Evolutionary conservation across 2,888 invertebrate genomes (phyloP).

Genomic region (Prenolepis imparis): DNA sequence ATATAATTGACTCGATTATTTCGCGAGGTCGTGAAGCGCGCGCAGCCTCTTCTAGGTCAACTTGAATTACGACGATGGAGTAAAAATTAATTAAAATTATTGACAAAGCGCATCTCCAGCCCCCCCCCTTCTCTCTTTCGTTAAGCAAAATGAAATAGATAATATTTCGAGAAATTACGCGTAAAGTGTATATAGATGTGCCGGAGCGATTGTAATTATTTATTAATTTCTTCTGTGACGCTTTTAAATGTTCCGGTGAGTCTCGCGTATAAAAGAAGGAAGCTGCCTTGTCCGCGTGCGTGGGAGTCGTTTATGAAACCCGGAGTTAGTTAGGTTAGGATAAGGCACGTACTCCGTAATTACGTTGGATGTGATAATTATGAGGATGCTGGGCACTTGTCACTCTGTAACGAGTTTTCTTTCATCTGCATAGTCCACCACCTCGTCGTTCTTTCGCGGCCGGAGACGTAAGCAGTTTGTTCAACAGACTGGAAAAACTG

Average conservation of each 20-base stretch:
- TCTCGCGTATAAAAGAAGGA: conserved; percentile 64
- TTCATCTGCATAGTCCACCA: conserved; percentile 74
- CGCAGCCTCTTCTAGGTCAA: not conserved
- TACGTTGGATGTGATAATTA: conserved; percentile 78
- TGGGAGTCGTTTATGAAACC: conserved; percentile 69
- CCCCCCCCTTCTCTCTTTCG: conserved; percentile 23
- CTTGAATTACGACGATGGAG: conserved; percentile 5
- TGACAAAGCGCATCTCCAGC: conserved; percentile 20
- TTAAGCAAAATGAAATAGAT: conserved; percentile 7
- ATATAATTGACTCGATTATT: conserved; percentile 55
- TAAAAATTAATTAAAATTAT: conserved; percentile 12
- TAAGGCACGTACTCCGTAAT: conserved; percentile 78
- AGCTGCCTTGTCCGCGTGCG: conserved; percentile 54
- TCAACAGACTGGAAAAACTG: conserved; percentile 60
- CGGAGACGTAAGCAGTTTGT: conserved; percentile 71
- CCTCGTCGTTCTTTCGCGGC: conserved; percentile 61
- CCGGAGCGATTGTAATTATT: conserved; percentile 28
- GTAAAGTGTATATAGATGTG: not conserved
- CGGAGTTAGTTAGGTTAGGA: conserved; percentile 74
- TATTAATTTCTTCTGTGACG: conserved; percentile 42
- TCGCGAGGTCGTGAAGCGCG: conserved; percentile 8
- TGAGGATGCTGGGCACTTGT: conserved; percentile 76
- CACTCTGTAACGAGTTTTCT: conserved; percentile 78
- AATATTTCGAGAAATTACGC: not conserved
- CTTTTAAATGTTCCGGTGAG: conserved; percentile 63